Conservation (phyloP, 2,888 invertebrate species). For the Volucella inflata region DNA sequence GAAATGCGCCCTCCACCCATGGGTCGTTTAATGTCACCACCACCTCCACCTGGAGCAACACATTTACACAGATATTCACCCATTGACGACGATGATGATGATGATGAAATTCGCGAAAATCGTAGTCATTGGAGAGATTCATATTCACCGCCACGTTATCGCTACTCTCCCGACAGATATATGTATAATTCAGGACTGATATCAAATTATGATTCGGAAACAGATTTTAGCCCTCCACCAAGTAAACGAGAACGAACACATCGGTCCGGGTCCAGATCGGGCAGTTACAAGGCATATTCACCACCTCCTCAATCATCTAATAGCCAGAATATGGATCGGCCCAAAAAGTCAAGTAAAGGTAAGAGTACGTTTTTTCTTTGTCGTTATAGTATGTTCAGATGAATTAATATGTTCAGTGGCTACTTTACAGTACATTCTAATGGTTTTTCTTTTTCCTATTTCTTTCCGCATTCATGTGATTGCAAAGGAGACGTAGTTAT, state of each 20-base stretch:
- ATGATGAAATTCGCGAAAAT: constrained; percentile 78
- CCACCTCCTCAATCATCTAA: constrained; percentile 57
- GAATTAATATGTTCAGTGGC: no score
- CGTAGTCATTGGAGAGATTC: constrained; percentile 80
- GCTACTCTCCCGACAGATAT: constrained; percentile 86
- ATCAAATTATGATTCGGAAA: constrained; percentile 86
- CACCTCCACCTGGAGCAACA: constrained; percentile 77
- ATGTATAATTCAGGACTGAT: constrained; percentile 84
- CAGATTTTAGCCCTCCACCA: constrained; percentile 88
- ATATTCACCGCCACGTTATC: constrained; percentile 82
- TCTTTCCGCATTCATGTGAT: no score
- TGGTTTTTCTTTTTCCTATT: no score
- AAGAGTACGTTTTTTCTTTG: background rate
- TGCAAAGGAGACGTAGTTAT: no score
- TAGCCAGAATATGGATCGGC: constrained; percentile 55
- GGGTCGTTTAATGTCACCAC: constrained; percentile 85
- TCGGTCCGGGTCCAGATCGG: constrained; percentile 66
- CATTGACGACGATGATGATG: constrained; percentile 77
- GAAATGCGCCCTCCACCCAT: constrained; percentile 85
- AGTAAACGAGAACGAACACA: constrained; percentile 84
- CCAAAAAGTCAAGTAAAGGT: constrained; percentile 68
- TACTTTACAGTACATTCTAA: no score
- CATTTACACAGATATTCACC: constrained; percentile 76
- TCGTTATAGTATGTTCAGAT: no score
- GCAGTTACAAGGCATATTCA: constrained; percentile 68